Evolutionary conservation across 2,888 invertebrate genomes (phyloP).

Genomic region (Arge pagana): DNA sequence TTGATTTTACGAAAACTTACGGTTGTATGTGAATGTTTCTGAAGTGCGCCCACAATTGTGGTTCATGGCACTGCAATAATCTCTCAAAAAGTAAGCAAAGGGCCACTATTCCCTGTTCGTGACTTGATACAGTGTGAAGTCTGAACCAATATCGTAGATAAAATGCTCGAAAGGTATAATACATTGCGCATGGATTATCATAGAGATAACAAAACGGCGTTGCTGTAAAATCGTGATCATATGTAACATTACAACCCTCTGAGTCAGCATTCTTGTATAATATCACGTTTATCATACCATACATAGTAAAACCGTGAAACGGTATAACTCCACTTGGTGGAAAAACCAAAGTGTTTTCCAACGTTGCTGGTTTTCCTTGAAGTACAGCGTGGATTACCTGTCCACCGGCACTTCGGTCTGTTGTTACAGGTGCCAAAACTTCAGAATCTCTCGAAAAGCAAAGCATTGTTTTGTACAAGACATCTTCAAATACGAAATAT

Average conservation of each 20-base stretch:
- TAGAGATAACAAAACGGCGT: slow-evolving; percentile 94
- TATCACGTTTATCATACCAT: slow-evolving; percentile 67
- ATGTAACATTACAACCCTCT: background rate
- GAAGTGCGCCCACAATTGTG: slow-evolving; percentile 89
- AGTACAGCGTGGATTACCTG: slow-evolving; percentile 76
- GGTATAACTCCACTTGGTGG: slow-evolving; percentile 96
- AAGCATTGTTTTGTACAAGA: slow-evolving; percentile 88
- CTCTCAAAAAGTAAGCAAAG: slow-evolving; percentile 88
- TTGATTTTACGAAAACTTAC: slow-evolving; percentile 64
- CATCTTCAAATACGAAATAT: slow-evolving; percentile 96
- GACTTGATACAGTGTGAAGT: slow-evolving; percentile 89
- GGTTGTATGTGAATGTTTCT: slow-evolving; percentile 87
- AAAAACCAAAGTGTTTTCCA: slow-evolving; percentile 76
- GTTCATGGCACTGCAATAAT: slow-evolving; percentile 87
- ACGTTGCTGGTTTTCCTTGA: slow-evolving; percentile 70
- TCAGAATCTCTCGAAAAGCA: slow-evolving; percentile 90
- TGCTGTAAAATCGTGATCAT: slow-evolving; percentile 63
- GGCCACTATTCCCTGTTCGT: slow-evolving; percentile 90
- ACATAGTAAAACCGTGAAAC: slow-evolving; percentile 97
- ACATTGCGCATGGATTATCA: slow-evolving; percentile 84
- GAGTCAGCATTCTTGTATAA: background rate
- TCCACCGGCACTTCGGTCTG: slow-evolving; percentile 57
- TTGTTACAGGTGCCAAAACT: slow-evolving; percentile 73
- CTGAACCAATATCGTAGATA: slow-evolving; percentile 92
- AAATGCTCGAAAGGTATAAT: slow-evolving; percentile 88